Conservation (phyloP, 1,140 invertebrate genomes). For the Bombus ignitus region DNA sequence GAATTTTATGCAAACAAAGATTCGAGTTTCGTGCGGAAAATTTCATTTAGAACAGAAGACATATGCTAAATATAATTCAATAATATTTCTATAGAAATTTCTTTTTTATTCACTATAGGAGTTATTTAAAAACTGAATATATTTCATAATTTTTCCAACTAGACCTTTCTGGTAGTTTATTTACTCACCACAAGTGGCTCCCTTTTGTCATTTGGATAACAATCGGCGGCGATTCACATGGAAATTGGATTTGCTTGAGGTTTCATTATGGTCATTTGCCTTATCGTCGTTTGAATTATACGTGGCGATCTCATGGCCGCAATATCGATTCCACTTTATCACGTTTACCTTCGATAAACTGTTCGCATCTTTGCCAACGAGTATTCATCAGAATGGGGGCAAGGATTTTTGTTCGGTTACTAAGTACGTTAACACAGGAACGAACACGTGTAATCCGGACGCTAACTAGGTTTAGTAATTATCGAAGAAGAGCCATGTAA, state of each 20-base stretch:
- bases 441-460: constrained; percentile 57
- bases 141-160: background rate
- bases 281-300: constrained; percentile 30
- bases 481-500: constrained; percentile 28
- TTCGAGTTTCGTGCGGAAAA: no score
- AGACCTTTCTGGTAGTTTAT: background rate
- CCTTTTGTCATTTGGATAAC: background rate
- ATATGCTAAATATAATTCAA: no score
- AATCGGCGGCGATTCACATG: background rate
- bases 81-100: no score
- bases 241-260: constrained; percentile 24
- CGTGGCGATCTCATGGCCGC: background rate
- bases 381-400: background rate
- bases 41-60: no score
- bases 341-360: constrained; percentile 18
- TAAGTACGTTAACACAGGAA: constrained; percentile 10
- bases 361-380: constrained; percentile 10
- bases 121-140: no score
- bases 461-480: constrained; percentile 64
- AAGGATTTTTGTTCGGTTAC: constrained; percentile 42
- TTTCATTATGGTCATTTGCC: constrained; percentile 10
- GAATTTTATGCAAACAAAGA: no score
- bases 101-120: no score
- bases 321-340: constrained; percentile 26
- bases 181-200: no score